Base-by-base conservation (phyloP, 1,140 invertebrate genomes). In the Stegodyphus dumicola region DNA sequence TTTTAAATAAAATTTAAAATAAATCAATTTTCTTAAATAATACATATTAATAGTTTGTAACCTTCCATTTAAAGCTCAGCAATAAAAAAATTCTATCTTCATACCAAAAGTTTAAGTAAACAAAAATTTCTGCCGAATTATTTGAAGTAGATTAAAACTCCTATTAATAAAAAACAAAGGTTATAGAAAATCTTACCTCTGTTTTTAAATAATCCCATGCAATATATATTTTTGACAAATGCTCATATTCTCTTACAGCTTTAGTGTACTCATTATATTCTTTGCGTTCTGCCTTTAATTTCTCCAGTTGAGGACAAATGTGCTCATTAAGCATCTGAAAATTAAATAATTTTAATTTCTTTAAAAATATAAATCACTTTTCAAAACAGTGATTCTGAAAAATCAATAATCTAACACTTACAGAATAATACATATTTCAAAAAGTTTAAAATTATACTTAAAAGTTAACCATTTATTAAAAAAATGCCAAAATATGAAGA, bases 241-340 rank as follows among this genome's bases (percentile, higher is more conserved):
- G 94, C 88, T 99, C 96, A 33, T 98, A 90, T 90, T 98, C 96
- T 87, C 97, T 92, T 1, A 89, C 88, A 33, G 92, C 92, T 88
- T 96, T 95, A 90, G 98, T 96, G 89, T 94, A 98, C 90, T 99
- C 96, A 69, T 97, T 92, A 90, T 96, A 98, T 84, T 95, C 94
- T 1, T 93, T 91, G 66, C 96, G 92, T 89, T 99, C 97, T 87
- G 96, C 93, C 89, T 96, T 95, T 49, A 99, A 90, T 90, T 96
- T 97, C 53, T 94, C 93, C 70, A 99, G 90, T 89, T 95, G 97
- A 0, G 98, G 97, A 33, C 93, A 93, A 66, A 99, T 95, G 89
- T 98, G 96, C 91, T 98, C 96, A 77, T 92, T 93, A 6, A 98
- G 91, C 80, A 98, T 93, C 95, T 97, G 88, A 75, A 90, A 89